phyloP scores from a whole-genome alignment of 2,113 vertebrate genomes.

The Megaceryle torquata region DNA sequence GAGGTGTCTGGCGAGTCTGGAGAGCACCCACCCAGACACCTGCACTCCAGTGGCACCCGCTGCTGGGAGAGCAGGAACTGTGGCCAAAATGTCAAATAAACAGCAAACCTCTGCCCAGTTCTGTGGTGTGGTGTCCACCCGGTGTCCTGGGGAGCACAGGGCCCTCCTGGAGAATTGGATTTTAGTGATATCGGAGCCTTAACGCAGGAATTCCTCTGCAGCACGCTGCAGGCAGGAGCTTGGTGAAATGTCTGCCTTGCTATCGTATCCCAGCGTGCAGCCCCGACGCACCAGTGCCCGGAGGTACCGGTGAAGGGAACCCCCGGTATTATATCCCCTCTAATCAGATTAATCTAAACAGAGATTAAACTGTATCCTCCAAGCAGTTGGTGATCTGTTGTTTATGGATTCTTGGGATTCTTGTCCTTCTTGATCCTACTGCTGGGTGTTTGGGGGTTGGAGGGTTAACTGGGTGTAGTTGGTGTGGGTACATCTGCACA shows the following conservation, averaged over 20 bases:
- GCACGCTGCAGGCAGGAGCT: not conserved
- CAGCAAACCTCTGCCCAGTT: fast-evolving
- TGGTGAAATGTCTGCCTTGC: not conserved
- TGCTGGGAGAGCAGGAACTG: too few species aligned
- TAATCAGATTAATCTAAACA: not conserved
- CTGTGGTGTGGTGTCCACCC: fast-evolving
- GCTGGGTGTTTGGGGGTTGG: not conserved
- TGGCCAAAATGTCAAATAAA: not conserved
- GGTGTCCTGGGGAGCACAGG: not conserved
- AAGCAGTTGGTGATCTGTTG: not conserved
- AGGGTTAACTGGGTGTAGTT: not conserved
- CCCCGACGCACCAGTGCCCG: not conserved
- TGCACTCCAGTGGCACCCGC: fast-evolving
- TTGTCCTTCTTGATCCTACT: not conserved
- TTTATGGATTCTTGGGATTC: not conserved
- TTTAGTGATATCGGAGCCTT: fast-evolving
- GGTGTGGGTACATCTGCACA: not conserved
- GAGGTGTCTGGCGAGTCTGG: fast-evolving
- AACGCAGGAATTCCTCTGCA: not conserved
- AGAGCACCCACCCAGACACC: too few species aligned
- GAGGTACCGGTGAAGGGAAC: not conserved
- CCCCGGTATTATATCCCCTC: not conserved
- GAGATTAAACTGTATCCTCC: not conserved
- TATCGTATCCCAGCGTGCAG: fast-evolving
- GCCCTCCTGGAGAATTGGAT: not conserved